Conservation (phyloP, 2,797 vertebrate genomes). For the Karalla daura region DNA sequence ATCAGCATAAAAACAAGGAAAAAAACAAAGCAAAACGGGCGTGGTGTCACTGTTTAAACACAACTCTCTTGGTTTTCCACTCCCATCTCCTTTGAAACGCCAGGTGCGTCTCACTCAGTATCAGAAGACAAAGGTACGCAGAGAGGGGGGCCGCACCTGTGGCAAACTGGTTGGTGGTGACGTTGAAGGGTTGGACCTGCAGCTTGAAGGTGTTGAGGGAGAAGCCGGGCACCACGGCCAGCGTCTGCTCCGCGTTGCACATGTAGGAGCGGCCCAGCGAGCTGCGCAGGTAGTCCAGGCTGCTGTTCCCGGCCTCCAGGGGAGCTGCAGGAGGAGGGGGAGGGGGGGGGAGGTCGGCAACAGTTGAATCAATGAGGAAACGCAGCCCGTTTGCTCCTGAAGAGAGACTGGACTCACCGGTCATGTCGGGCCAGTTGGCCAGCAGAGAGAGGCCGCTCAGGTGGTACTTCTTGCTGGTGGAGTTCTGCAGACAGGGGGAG, state of each 20-base stretch:
- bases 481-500: slow-evolving; percentile 70
- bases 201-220: slow-evolving; percentile 89
- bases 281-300: slow-evolving; percentile 86
- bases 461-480: slow-evolving; percentile 79
- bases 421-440: slow-evolving; percentile 73
- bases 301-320: slow-evolving; percentile 76
- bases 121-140: no score
- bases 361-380: background rate
- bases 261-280: slow-evolving; percentile 90
- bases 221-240: slow-evolving; percentile 79
- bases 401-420: slow-evolving; percentile 62
- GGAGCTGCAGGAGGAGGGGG: slow-evolving; percentile 57
- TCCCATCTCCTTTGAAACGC: no score
- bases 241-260: slow-evolving; percentile 88
- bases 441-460: slow-evolving; percentile 75
- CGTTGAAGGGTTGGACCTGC: slow-evolving; percentile 91
- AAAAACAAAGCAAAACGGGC: no score
- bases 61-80: no score
- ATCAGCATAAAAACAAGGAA: background rate
- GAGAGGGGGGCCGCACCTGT: no score
- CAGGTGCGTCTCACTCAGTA: no score
- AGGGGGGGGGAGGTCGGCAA: background rate
- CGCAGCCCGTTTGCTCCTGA: background rate
- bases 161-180: slow-evolving; percentile 87
- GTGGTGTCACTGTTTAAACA: no score